Percentiles rank a stretch among this genome's conserved stretches.
These are phyloP conservation scores for Andrena fulva DNA, from an alignment of 2,888 invertebrate species.

Conservation along the genomic window DNA sequence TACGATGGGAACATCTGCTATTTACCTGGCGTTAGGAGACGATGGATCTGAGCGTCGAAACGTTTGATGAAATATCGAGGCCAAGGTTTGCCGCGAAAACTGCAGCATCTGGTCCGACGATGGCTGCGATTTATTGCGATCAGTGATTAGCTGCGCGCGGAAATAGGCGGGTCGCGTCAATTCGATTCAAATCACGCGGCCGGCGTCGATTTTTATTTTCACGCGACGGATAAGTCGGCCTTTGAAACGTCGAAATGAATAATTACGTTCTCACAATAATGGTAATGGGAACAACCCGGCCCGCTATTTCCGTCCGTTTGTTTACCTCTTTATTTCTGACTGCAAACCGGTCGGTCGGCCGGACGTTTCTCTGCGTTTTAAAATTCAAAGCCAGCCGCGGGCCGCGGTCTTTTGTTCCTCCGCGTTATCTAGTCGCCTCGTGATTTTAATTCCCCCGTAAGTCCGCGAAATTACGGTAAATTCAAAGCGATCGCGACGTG, in stretches of 20 bases:
- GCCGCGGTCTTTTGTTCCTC: constrained; percentile 43
- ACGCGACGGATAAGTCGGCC: constrained; percentile 43
- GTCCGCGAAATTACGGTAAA: neutral
- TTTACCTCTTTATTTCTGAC: constrained; percentile 68
- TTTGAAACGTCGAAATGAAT: constrained; percentile 64
- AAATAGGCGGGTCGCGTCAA: neutral
- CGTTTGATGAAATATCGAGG: constrained; percentile 1
- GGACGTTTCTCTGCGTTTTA: constrained; percentile 61
- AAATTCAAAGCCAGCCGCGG: constrained; percentile 57
- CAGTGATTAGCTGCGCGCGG: constrained; percentile 20
- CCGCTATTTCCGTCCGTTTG: constrained; percentile 67
- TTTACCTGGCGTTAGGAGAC: neutral
- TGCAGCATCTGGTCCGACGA: constrained; percentile 8
- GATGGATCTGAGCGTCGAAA: neutral
- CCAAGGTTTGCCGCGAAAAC: neutral
- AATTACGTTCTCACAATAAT: constrained; percentile 65
- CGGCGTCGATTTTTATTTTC: constrained; percentile 48
- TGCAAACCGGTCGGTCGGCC: constrained; percentile 54
- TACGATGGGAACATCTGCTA: neutral
- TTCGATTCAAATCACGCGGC: constrained; percentile 46
- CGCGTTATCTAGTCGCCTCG: constrained; percentile 46
- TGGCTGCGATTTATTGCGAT: neutral
- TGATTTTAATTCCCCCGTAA: constrained; percentile 14
- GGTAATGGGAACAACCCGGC: constrained; percentile 66
- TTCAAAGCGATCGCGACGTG: neutral